Evolutionary conservation across 1,140 invertebrate genomes (phyloP).

Genomic region (Cataglyphis hispanica): DNA sequence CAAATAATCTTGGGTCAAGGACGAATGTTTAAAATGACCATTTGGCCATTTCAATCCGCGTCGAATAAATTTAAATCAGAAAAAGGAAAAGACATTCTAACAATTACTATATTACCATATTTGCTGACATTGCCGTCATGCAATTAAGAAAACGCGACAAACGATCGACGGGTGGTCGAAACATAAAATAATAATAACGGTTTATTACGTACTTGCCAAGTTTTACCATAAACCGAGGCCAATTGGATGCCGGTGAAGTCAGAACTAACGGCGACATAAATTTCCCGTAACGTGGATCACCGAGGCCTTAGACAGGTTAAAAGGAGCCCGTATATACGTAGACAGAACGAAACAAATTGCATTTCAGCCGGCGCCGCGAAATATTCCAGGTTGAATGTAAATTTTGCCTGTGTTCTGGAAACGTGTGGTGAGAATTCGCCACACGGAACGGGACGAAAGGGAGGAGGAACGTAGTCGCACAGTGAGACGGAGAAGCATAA

Average conservation of each 20-base stretch:
- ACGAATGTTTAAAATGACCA: background rate
- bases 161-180: background rate
- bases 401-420: slow-evolving; percentile 66
- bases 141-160: slow-evolving; percentile 8
- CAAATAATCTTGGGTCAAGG: background rate
- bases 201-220: slow-evolving; percentile 21
- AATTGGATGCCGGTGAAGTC: slow-evolving; percentile 38
- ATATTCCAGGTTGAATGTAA: slow-evolving; percentile 77
- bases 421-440: slow-evolving; percentile 37
- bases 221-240: slow-evolving; percentile 41
- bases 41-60: background rate
- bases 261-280: slow-evolving; percentile 63
- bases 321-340: slow-evolving; percentile 54
- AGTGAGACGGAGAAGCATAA: slow-evolving; percentile 51
- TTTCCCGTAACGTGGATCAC: slow-evolving; percentile 48
- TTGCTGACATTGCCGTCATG: background rate
- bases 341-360: slow-evolving; percentile 76
- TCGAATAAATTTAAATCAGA: slow-evolving; percentile 7
- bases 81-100: background rate
- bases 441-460: slow-evolving; percentile 1
- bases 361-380: slow-evolving; percentile 59
- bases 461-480: slow-evolving; percentile 22
- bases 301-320: slow-evolving; percentile 63
- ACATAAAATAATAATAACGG: slow-evolving; percentile 14
- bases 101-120: background rate